These are phyloP conservation scores for Drosophila buzzatii DNA, from an alignment of 2,888 invertebrate species.

Conservation along the genomic window DNA sequence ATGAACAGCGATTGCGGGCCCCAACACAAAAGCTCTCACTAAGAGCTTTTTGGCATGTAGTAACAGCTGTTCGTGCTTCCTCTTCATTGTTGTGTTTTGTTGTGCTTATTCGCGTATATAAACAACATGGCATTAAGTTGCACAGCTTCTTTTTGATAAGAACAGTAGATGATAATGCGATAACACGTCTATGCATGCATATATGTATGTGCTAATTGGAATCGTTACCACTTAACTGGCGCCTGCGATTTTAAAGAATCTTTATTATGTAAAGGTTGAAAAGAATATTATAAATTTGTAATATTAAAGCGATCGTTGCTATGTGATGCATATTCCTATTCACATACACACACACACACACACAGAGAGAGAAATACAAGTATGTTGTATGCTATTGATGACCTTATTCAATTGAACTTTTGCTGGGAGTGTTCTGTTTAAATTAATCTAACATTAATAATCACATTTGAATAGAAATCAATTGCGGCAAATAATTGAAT, in stretches of 20 bases:
- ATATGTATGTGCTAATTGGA: conserved; percentile 21
- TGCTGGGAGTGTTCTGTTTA: neutral
- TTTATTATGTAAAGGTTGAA: conserved; percentile 54
- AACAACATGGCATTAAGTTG: conserved; percentile 59
- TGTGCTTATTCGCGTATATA: conserved; percentile 63
- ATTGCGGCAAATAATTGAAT: too few relatives aligned
- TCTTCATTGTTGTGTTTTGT: conserved; percentile 41
- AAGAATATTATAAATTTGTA: conserved; percentile 16
- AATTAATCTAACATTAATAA: neutral
- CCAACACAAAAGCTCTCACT: conserved; percentile 52
- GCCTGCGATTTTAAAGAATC: conserved; percentile 13
- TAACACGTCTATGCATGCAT: conserved; percentile 5
- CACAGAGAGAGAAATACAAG: too few relatives aligned
- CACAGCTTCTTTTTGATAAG: conserved; percentile 51
- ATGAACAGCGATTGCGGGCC: conserved; percentile 36
- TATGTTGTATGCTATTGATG: neutral
- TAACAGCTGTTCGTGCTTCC: conserved; percentile 58
- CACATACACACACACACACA: neutral
- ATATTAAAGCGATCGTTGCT: conserved; percentile 6
- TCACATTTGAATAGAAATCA: neutral
- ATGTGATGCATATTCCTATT: neutral
- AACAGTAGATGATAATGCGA: conserved; percentile 23
- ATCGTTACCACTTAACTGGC: conserved; percentile 32
- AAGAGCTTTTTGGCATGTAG: conserved; percentile 51
- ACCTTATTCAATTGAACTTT: conserved; percentile 12